phyloP scores from a whole-genome alignment of 2,797 vertebrate genomes.

The Steatocranus sp. region DNA sequence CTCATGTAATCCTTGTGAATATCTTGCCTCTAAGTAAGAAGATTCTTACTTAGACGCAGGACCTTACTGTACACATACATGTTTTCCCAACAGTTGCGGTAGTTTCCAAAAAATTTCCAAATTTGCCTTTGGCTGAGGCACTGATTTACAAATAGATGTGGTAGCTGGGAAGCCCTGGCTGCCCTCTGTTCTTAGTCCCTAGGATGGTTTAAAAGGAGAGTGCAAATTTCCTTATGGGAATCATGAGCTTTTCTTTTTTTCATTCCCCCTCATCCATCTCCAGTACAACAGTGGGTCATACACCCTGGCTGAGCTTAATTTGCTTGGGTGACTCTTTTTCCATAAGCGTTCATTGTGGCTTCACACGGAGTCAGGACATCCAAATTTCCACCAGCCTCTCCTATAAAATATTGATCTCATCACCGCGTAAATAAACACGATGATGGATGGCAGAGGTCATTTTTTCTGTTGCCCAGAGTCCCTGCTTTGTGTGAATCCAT shows the following conservation, averaged over 20 bases:
- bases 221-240: not conserved
- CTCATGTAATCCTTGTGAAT: slow-evolving; percentile 17
- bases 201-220: not conserved
- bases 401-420: slow-evolving; percentile 45
- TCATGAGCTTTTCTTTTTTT: slow-evolving; percentile 12
- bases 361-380: not conserved
- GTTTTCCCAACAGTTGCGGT: not conserved
- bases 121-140: not conserved
- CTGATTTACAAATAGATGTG: not conserved
- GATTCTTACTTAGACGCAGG: not conserved
- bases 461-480: slow-evolving; percentile 7
- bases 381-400: slow-evolving; percentile 36
- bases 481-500: slow-evolving; percentile 24
- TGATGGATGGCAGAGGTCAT: slow-evolving; percentile 33
- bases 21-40: not conserved
- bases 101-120: not conserved
- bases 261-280: slow-evolving; percentile 15
- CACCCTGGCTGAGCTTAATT: slow-evolving; percentile 4
- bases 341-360: slow-evolving; percentile 36
- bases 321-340: slow-evolving; percentile 38
- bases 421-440: slow-evolving; percentile 26
- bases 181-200: not conserved
- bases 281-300: not conserved
- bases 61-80: not conserved
- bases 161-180: not conserved